Percentiles rank a stretch among this genome's conserved stretches.
Conservation (phyloP, 2,888 invertebrate genomes). For the Stenolophus ochropezus region DNA sequence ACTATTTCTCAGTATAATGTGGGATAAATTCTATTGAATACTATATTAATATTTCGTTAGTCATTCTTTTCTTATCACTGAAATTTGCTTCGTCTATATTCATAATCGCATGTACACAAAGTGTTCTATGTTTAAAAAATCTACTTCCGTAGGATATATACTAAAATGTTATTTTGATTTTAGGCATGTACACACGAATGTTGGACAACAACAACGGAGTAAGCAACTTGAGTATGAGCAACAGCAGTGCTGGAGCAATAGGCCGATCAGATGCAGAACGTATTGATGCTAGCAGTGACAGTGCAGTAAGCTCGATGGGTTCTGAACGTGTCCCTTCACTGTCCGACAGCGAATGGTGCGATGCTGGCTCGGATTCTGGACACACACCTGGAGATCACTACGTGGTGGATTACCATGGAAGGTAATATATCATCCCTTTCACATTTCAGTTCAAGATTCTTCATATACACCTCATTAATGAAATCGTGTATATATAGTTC, state of each 20-base stretch:
- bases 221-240: constrained; percentile 70
- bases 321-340: constrained; percentile 91
- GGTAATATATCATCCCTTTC: constrained; percentile 68
- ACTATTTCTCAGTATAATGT: no score
- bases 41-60: no score
- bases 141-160: no score
- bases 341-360: constrained; percentile 94
- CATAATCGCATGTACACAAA: no score
- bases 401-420: constrained; percentile 84
- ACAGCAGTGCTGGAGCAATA: constrained; percentile 69
- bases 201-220: constrained; percentile 77
- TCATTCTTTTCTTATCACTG: no score
- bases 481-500: constrained; percentile 41
- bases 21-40: no score
- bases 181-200: constrained; percentile 92
- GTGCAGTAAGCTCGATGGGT: constrained; percentile 94
- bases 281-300: constrained; percentile 91
- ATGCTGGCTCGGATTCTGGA: constrained; percentile 87
- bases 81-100: no score
- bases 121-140: no score
- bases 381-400: constrained; percentile 79
- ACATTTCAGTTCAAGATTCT: constrained; percentile 13
- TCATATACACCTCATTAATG: constrained; percentile 1
- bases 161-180: background rate
- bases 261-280: constrained; percentile 78